Evolutionary conservation across 1,140 invertebrate genomes (phyloP), one percentile per base, ranked within the genome.

Genomic region (Zaprionus ghesquierei): DNA sequence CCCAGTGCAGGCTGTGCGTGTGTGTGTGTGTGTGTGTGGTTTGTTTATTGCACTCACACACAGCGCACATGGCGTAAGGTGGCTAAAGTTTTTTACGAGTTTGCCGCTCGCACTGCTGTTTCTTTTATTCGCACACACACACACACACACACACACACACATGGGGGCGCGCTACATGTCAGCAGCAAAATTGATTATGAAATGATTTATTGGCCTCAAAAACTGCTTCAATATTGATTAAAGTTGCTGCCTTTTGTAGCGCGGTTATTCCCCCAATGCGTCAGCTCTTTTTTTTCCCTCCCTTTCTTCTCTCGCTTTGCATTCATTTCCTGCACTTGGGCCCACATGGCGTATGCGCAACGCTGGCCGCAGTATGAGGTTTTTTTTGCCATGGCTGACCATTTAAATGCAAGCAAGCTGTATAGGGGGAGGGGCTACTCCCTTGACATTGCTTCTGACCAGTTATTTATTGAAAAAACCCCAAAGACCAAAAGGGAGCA

Each of bases 161-260:
- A 46, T 0, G 6, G 27, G 6, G 27, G 6, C 1, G 64, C 65
- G 61, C 44, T 44, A 72, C 75, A 76, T 81, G 82, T 87, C 82
- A 77, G 76, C 70, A 54, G 80, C 82, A 87, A 87, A 87, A 87
- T 87, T 87, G 82, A 87, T 87, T 87, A 87, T 87, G 84, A 87
- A 89, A 87, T 87, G 82, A 87, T 87, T 87, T 87, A 87, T 87
- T 87, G 82, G 82, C 76, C 79, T 89, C 82, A 89, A 87, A 87
- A 87, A 89, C 73, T 84, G 82, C 82, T 87, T 89, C 82, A 89
- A 89, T 87, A 87, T 87, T 87, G 84, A 87, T 87, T 89, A 87
- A 87, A 87, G 82, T 81, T 82, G 65, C 78, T 76, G 71, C 61
- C 58, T 60, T 73, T 74, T 33, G 54, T 60, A 62, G 31, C 49